Evolutionary conservation across 2,888 invertebrate species (phyloP).

Genomic region (Galerucella calmariensis): DNA sequence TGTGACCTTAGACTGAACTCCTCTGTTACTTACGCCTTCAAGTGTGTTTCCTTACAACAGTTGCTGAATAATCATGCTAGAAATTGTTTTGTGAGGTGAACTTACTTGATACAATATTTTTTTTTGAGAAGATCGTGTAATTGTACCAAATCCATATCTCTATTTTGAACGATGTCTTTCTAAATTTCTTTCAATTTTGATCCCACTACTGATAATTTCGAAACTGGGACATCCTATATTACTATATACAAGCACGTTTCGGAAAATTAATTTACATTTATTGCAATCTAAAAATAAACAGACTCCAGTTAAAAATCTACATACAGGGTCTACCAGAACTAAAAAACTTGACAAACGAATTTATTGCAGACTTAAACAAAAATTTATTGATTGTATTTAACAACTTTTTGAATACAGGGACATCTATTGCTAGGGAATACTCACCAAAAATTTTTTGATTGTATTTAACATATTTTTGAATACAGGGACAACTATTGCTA

Average conservation of each 20-base stretch:
- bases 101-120: constrained; percentile 76
- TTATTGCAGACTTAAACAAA: no score
- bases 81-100: constrained; percentile 80
- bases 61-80: constrained; percentile 83
- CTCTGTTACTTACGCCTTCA: constrained; percentile 72
- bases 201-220: constrained; percentile 73
- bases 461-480: no score
- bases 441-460: no score
- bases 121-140: constrained; percentile 79
- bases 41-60: constrained; percentile 82
- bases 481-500: no score
- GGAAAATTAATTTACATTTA: constrained; percentile 78
- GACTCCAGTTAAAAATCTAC: no score
- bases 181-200: constrained; percentile 68
- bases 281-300: constrained; percentile 69
- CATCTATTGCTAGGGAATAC: no score
- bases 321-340: no score
- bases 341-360: no score
- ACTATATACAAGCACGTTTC: constrained; percentile 76
- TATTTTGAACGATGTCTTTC: constrained; percentile 64
- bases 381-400: no score
- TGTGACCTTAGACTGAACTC: no score
- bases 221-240: constrained; percentile 80
- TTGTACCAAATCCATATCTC: constrained; percentile 79
- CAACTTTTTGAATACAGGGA: no score